Conservation (phyloP, 2,888 invertebrate genomes). For the Scaptomyza reducta region DNA sequence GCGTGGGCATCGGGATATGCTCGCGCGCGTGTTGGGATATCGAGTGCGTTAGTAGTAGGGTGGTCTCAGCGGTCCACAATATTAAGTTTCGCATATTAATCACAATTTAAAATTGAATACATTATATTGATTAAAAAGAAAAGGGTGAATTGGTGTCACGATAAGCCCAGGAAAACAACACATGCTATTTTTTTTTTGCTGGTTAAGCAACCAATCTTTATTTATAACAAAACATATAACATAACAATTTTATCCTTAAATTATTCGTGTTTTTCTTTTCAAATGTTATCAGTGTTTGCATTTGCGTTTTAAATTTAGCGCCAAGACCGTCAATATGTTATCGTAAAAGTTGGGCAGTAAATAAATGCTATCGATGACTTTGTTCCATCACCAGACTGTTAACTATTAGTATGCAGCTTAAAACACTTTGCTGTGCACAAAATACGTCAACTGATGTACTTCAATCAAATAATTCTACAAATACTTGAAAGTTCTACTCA, state of each 20-base stretch:
- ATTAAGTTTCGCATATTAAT: slow-evolving; percentile 72
- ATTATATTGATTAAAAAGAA: slow-evolving; percentile 58
- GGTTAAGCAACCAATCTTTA: not conserved
- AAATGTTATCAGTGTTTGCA: not conserved
- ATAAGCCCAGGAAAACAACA: slow-evolving; percentile 1
- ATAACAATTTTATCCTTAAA: not conserved
- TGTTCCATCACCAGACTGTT: slow-evolving; percentile 14
- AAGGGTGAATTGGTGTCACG: slow-evolving; percentile 21
- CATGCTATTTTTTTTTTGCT: not conserved
- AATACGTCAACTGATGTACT: not conserved
- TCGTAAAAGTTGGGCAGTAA: not conserved
- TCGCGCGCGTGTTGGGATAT: slow-evolving; percentile 32
- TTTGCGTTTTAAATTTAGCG: slow-evolving; percentile 17
- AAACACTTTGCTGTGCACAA: slow-evolving; percentile 1
- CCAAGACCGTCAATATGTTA: not conserved
- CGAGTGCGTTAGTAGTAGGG: slow-evolving; percentile 31
- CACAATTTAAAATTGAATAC: slow-evolving; percentile 72
- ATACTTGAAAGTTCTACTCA: not conserved
- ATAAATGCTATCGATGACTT: slow-evolving; percentile 26
- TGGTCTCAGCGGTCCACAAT: slow-evolving; percentile 48
- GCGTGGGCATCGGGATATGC: slow-evolving; percentile 3
- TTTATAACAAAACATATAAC: not conserved
- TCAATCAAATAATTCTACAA: not conserved
- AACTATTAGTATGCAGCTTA: slow-evolving; percentile 29
- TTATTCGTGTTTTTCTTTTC: not conserved